Evolutionary conservation across 1,140 invertebrate genomes (phyloP), one percentile per base, ranked within the genome.

Genomic region (Meteorus sp.): DNA sequence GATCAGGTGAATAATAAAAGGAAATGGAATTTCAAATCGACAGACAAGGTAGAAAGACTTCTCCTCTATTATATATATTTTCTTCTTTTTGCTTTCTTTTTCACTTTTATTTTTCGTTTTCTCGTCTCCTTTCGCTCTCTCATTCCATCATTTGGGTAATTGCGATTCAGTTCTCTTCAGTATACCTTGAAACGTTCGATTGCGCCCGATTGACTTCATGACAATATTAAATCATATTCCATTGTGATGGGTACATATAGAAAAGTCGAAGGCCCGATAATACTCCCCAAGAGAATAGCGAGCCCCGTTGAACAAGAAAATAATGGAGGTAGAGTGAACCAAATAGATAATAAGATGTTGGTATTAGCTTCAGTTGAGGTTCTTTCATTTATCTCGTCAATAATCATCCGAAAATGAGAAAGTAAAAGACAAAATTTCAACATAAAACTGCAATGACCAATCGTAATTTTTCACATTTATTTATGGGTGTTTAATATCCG

Each of bases 171-270:
- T 50, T 31, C 15, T 13, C n/a, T n/a, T n/a, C n/a, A n/a, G 41
- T 44, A 54, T 55, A 27, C 23, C 29, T 23, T 33, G 29, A 39
- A 60, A 23, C 20, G 29, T 60, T 48, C 44, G 44, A 31, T 47
- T 20, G 13, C 31, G 44, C 27, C 41, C 53, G 25, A 54, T 63
- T 63, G 45, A 53, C 60, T 59, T 37, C 54, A 25, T n/a, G 45
- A 31, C 48, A 47, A 59, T 59, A 63, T 67, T 64, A 65, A 65
- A 67, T 70, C 65, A 65, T 68, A 57, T 64, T 70, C 65, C 61
- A 66, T 70, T 69, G 65, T 65, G 57, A 53, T 44, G 47, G n/a
- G n/a, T n/a, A n/a, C n/a, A n/a, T n/a, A n/a, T 53, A 59, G 59
- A 60, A 62, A 48, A 52, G 53, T 37, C n/a, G 57, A 65, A 63